phyloP scores from a whole-genome alignment of 2,113 vertebrate species.

The Platysteira castanea region DNA sequence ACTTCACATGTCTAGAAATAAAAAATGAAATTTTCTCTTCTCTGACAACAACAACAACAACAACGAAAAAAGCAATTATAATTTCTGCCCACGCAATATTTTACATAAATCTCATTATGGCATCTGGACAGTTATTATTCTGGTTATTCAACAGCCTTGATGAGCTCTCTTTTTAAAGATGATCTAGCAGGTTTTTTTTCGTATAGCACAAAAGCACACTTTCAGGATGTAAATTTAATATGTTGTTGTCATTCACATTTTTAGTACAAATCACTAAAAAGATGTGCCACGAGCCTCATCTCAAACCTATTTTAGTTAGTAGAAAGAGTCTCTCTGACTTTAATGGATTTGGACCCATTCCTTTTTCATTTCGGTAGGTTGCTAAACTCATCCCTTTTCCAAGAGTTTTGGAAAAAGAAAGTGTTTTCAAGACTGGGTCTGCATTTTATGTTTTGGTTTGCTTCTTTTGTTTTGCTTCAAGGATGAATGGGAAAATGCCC shows the following conservation, averaged over 20 bases:
- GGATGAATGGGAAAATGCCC: not conserved
- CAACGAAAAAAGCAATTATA: not conserved
- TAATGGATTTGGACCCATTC: not conserved
- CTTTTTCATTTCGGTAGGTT: not conserved
- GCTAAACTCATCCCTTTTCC: not conserved
- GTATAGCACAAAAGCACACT: not conserved
- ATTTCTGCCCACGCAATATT: not conserved
- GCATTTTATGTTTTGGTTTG: not conserved
- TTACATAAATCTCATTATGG: conserved; percentile 49
- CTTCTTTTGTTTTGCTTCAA: not conserved
- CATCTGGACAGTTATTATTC: conserved; percentile 25
- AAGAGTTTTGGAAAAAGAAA: not conserved
- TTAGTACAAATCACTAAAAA: not conserved
- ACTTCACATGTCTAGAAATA: not conserved
- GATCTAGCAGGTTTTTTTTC: conserved; percentile 15
- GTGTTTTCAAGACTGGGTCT: not conserved
- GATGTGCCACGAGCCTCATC: not conserved
- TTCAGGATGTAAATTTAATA: not conserved
- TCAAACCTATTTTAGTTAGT: not conserved
- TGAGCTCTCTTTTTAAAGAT: conserved; percentile 17
- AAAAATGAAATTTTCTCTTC: conserved; percentile 17
- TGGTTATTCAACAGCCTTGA: not conserved
- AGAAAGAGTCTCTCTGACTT: not conserved
- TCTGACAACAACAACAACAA: not conserved
- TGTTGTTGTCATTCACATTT: not conserved